Evolutionary conservation across 1,140 invertebrate genomes (phyloP).

Genomic region (Semibalanus balanoides): DNA sequence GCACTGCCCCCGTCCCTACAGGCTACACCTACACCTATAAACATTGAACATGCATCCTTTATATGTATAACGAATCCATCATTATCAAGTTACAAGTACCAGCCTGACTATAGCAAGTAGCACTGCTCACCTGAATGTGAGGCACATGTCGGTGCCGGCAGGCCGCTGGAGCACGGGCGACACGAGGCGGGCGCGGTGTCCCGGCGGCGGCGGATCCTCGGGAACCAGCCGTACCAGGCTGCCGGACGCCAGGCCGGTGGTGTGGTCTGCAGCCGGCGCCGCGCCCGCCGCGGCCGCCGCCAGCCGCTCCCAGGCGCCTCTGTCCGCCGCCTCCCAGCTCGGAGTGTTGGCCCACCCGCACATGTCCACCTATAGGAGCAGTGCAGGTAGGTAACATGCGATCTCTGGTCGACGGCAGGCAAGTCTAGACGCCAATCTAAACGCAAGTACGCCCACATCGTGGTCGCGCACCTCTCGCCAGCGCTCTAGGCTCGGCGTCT

Average conservation of each 20-base stretch:
- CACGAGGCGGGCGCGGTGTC: constrained; percentile 38
- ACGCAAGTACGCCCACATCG: too few species aligned
- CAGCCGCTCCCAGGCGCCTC: constrained; percentile 45
- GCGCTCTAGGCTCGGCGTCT: too few species aligned
- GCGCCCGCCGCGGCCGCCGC: constrained; percentile 34
- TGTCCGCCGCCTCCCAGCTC: constrained; percentile 32
- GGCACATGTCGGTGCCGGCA: constrained; percentile 32
- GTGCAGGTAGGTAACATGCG: too few species aligned
- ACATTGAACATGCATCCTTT: too few species aligned
- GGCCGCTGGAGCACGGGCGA: constrained; percentile 29
- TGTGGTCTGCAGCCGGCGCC: constrained; percentile 33
- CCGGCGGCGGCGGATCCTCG: constrained; percentile 35
- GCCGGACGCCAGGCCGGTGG: constrained; percentile 33
- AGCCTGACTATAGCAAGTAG: too few species aligned
- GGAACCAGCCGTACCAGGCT: constrained; percentile 39
- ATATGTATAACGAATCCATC: too few species aligned
- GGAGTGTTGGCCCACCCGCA: constrained; percentile 51
- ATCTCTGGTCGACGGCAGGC: too few species aligned
- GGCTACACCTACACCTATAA: too few species aligned
- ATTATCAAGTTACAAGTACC: too few species aligned
- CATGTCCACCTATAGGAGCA: constrained; percentile 44
- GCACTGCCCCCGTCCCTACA: too few species aligned
- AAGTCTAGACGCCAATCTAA: too few species aligned
- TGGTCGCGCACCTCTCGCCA: too few species aligned
- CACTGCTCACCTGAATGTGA: constrained; percentile 38